Evolutionary conservation across 1,140 invertebrate species (phyloP).

Genomic region (Druon quercuslanigerum): DNA sequence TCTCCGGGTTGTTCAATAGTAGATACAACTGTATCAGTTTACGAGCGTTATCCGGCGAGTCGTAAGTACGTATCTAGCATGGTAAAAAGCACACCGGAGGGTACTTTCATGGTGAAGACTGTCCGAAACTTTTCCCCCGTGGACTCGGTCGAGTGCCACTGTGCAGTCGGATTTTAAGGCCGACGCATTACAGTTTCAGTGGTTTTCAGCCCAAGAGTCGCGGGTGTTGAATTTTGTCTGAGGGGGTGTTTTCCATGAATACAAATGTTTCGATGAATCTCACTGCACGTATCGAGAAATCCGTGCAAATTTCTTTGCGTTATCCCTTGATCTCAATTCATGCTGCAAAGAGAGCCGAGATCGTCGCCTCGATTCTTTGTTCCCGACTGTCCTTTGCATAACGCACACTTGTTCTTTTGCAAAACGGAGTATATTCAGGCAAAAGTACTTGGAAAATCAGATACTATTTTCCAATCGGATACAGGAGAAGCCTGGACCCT

Average conservation of each 20-base stretch:
- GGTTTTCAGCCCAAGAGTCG: not conserved
- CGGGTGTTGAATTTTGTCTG: not conserved
- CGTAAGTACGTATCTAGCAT: conserved; percentile 17
- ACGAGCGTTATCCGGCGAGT: conserved; percentile 30
- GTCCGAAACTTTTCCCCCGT: conserved; percentile 22
- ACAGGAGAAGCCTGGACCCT: not conserved
- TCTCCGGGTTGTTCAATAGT: conserved; percentile 12
- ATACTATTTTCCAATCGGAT: conserved; percentile 11
- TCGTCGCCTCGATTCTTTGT: not conserved
- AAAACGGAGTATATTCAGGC: not conserved
- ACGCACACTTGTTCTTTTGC: not conserved
- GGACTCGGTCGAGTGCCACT: conserved; percentile 16
- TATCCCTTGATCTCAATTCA: conserved; percentile 29
- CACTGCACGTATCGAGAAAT: conserved; percentile 11
- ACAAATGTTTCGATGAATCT: conserved; percentile 22
- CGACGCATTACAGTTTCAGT: not conserved
- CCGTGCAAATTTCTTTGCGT: conserved; percentile 27
- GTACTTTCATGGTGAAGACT: conserved; percentile 8
- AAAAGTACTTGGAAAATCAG: conserved; percentile 5
- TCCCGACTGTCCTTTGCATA: conserved; percentile 19
- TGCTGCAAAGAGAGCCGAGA: not conserved
- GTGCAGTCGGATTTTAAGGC: not conserved
- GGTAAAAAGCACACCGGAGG: conserved; percentile 26
- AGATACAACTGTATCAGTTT: conserved; percentile 21
- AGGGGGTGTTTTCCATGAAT: conserved; percentile 7